Conservation (phyloP, 2,113 vertebrate species). For the Myotis lucifugus region DNA sequence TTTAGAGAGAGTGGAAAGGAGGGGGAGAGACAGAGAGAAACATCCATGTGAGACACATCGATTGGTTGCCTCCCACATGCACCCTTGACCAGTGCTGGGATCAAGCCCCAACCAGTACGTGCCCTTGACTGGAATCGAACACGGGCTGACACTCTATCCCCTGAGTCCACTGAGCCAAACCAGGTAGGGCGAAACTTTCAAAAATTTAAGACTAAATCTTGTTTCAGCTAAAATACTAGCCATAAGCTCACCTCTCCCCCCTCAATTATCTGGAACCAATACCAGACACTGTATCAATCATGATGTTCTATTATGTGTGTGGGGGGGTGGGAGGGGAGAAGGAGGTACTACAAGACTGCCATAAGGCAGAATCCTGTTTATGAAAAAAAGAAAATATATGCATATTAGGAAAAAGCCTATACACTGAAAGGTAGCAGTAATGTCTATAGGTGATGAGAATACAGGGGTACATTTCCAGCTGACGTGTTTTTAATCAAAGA, state of each 20-base stretch:
- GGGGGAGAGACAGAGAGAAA: no score
- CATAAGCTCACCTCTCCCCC: not conserved
- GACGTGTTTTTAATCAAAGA: not conserved
- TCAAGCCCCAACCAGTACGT: no score
- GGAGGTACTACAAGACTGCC: not conserved
- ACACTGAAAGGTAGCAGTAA: not conserved
- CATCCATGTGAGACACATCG: no score
- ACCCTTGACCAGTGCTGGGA: no score
- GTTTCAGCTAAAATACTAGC: not conserved
- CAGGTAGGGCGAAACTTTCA: not conserved
- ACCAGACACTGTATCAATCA: not conserved
- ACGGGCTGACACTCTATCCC: no score
- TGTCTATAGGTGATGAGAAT: not conserved
- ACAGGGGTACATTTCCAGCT: not conserved
- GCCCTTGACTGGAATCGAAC: no score
- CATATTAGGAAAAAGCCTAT: not conserved
- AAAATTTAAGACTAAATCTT: not conserved
- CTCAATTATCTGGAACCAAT: not conserved
- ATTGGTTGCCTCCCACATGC: no score
- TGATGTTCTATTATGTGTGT: not conserved
- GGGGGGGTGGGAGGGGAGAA: no score
- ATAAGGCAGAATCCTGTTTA: not conserved
- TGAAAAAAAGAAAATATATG: not conserved
- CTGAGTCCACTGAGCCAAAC: no score
- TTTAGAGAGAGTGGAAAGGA: no score